These are phyloP conservation scores for Trematomus bernacchii DNA, from an alignment of 2,797 vertebrate species.

Conservation along the genomic window DNA sequence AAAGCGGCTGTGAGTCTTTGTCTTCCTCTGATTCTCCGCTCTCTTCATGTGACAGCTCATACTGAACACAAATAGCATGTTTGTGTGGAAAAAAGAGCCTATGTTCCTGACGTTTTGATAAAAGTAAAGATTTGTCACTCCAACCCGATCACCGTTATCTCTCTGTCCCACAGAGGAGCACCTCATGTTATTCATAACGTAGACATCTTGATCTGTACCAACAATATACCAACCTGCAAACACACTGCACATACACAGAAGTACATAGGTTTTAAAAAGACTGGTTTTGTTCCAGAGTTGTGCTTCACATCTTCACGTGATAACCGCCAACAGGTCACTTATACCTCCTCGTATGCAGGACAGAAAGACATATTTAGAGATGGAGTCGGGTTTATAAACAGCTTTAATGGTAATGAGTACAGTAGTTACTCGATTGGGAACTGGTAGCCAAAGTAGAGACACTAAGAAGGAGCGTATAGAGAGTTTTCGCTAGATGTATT, in stretches of 20 bases:
- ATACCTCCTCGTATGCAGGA: neutral
- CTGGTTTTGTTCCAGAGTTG: neutral
- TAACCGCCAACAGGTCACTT: neutral
- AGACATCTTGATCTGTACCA: too few relatives aligned
- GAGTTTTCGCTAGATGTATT: neutral
- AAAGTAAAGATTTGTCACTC: constrained; percentile 56
- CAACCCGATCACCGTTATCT: constrained; percentile 22
- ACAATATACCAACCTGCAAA: neutral
- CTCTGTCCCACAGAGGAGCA: constrained; percentile 18
- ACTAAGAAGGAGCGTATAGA: too few relatives aligned
- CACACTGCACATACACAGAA: neutral
- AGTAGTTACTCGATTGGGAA: constrained; percentile 5
- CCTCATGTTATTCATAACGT: too few relatives aligned
- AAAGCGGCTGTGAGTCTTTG: constrained; percentile 73
- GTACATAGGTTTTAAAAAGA: neutral
- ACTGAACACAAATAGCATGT: constrained; percentile 76
- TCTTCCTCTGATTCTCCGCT: constrained; percentile 70
- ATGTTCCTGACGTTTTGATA: constrained; percentile 55
- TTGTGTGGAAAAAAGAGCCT: constrained; percentile 47
- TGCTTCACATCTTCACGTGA: neutral
- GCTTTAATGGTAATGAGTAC: constrained; percentile 12
- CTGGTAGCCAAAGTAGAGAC: neutral
- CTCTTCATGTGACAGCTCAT: constrained; percentile 76
- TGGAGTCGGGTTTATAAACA: neutral
- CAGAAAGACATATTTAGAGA: neutral